Conservation (phyloP, 30 jellyfish, hydroid and myxozoan genomes). For the Rhopilema esculentum region DNA sequence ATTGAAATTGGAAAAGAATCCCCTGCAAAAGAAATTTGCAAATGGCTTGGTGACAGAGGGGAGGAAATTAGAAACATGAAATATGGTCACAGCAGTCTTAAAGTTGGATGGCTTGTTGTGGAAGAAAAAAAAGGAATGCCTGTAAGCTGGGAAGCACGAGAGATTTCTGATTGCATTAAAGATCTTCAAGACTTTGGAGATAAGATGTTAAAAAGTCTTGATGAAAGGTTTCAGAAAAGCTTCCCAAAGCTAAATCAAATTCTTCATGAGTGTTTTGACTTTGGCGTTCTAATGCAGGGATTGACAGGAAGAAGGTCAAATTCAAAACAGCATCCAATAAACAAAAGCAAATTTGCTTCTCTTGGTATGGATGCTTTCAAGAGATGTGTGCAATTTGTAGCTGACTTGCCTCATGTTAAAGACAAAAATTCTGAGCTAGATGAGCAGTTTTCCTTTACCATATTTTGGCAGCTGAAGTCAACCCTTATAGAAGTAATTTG, state of each 20-base stretch:
- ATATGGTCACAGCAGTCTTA: slow-evolving; percentile 22
- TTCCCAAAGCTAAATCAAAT: slow-evolving; percentile 30
- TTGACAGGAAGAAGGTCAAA: slow-evolving; percentile 8
- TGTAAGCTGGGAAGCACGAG: slow-evolving; percentile 49
- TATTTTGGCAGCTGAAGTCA: slow-evolving; percentile 32
- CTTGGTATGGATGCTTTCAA: slow-evolving; percentile 9
- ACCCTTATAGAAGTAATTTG: slow-evolving; percentile 17
- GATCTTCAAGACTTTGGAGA: slow-evolving; percentile 25
- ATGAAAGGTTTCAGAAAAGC: slow-evolving; percentile 28
- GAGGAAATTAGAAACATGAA: slow-evolving; percentile 9
- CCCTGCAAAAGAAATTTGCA: slow-evolving; percentile 1
- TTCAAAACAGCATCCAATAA: slow-evolving; percentile 11
- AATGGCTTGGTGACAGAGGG: slow-evolving; percentile 12
- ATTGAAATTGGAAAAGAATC: background rate
- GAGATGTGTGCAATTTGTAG: slow-evolving; percentile 24
- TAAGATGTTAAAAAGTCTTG: background rate
- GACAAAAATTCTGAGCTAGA: slow-evolving; percentile 7
- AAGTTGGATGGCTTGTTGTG: slow-evolving; percentile 61
- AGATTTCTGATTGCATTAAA: slow-evolving; percentile 5
- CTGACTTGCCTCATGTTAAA: slow-evolving; percentile 26
- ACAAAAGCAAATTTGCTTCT: slow-evolving; percentile 2
- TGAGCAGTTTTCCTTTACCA: slow-evolving; percentile 17
- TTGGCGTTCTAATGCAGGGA: slow-evolving; percentile 36
- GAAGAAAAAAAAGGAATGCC: slow-evolving; percentile 51
- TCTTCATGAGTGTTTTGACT: slow-evolving; percentile 39